Base-by-base conservation (phyloP, 1,140 invertebrate species). In the Papilio polyxenes region DNA sequence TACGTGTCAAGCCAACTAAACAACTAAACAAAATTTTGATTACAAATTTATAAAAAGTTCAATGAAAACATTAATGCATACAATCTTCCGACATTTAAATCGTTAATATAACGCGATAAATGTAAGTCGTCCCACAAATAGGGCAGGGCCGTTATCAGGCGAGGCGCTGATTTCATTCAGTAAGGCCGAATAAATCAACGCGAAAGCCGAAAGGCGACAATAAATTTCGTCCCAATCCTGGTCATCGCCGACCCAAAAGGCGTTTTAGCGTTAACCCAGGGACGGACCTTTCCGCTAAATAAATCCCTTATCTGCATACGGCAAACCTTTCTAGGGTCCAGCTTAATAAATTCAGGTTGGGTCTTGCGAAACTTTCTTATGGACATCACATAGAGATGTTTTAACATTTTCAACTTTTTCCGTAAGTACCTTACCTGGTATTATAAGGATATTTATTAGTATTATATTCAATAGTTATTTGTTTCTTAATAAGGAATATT, bases 241-340 rank as follows among this genome's bases (percentile, higher is more conserved):
- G 92, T 92, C 92, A 94, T 92, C 92, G 88, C 82, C 87, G 91
- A 90, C 91, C 92, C 91, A 87, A 91, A 88, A 89, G 89, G 89
- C 92, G 89, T 90, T 91, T 89, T 89, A 89, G 90, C 85, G 90
- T 86, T 92, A 92, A 93, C 91, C 91, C 90, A 80, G 88, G 90
- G 91, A 91, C 90, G 92, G 92, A 94, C 92, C 92, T 93, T 94
- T 94, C 92, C 92, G 92, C 93, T 94, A 93, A 93, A 94, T 94
- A 94, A 94, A 94, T 94, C 92, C 92, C 93, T 94, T 94, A 94
- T 94, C 93, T 94, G 92, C 92, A 94, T 94, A 93, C 91, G 92
- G 92, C 93, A 92, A 94, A 94, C 93, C 93, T 94, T 94, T 92
- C 91, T 89, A 92, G 92, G 93, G 92, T 94, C 93, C 93, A 85